A percentile compares a stretch with the other conserved stretches of the same genome.
These are phyloP conservation scores for Hecatera dysodea DNA, from an alignment of 2,888 invertebrate genomes.

Conservation along the genomic window DNA sequence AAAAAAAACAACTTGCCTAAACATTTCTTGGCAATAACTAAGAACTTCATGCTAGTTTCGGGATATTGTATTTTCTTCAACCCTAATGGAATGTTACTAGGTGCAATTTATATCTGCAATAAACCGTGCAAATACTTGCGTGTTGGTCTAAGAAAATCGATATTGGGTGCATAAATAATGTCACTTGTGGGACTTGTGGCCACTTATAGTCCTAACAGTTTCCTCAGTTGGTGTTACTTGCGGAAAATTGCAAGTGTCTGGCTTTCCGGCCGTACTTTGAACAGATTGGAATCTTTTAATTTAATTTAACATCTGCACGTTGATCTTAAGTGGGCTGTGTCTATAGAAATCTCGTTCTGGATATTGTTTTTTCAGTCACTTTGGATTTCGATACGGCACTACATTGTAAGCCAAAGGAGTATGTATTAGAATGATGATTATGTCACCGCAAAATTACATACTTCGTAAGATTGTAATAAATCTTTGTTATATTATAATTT, in stretches of 20 bases:
- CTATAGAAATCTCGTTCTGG: neutral
- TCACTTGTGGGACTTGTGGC: constrained; percentile 11
- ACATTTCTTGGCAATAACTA: neutral
- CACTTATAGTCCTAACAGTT: constrained; percentile 27
- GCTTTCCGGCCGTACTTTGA: constrained; percentile 6
- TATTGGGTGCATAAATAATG: constrained; percentile 45
- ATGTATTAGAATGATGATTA: neutral
- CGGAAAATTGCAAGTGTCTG: constrained; percentile 16
- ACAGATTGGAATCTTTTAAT: neutral
- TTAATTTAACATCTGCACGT: neutral
- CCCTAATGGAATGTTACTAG: neutral
- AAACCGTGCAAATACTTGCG: neutral
- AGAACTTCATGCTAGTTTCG: neutral
- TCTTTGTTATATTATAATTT: too few species aligned
- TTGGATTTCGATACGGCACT: neutral
- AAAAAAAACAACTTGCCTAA: constrained; percentile 1
- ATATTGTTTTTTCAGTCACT: constrained; percentile 11
- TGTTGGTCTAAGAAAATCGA: constrained; percentile 41
- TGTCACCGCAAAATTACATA: too few species aligned
- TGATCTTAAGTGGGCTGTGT: neutral
- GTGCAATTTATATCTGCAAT: constrained; percentile 12
- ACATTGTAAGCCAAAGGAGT: too few species aligned
- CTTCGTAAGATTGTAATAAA: too few species aligned
- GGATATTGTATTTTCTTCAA: constrained; percentile 1
- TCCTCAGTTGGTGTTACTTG: constrained; percentile 9